These are phyloP conservation scores for Synanthedon formicaeformis DNA, from an alignment of 2,888 invertebrate genomes.

Conservation along the genomic window DNA sequence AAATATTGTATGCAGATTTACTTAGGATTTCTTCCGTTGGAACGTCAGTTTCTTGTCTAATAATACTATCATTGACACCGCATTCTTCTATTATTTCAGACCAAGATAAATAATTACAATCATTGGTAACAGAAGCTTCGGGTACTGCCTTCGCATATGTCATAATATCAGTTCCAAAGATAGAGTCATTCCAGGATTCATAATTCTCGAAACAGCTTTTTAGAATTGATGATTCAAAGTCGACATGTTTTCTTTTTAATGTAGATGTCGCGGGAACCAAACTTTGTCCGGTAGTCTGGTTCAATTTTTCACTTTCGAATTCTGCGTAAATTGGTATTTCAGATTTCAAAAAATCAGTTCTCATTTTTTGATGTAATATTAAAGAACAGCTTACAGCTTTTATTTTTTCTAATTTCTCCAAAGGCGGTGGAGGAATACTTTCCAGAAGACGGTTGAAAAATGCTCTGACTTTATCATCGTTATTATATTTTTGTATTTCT, in stretches of 20 bases:
- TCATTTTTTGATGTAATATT: conserved; percentile 10
- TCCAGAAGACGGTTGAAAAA: conserved; percentile 42
- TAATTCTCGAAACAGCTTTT: conserved; percentile 22
- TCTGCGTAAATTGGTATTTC: conserved; percentile 43
- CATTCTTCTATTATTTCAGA: conserved; percentile 42
- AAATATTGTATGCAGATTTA: conserved; percentile 22
- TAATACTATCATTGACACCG: not conserved
- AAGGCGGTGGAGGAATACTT: conserved; percentile 47
- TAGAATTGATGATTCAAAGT: conserved; percentile 26
- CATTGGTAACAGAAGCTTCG: conserved; percentile 1
- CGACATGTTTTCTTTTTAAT: conserved; percentile 29
- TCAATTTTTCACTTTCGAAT: conserved; percentile 37
- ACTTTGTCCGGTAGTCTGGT: conserved; percentile 15
- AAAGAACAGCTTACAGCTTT: conserved; percentile 13
- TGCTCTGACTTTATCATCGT: conserved; percentile 34
- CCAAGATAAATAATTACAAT: conserved; percentile 27
- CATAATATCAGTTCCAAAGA: conserved; percentile 39
- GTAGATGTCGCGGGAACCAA: conserved; percentile 37
- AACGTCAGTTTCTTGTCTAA: no score
- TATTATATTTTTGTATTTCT: conserved; percentile 5
- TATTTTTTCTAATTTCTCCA: conserved; percentile 19
- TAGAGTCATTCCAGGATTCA: conserved; percentile 50
- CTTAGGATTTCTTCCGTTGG: conserved; percentile 24
- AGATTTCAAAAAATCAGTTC: conserved; percentile 27
- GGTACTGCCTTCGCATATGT: conserved; percentile 3